Base-by-base conservation (phyloP, 2,797 vertebrate genomes). In the Notolabrus celidotus region DNA sequence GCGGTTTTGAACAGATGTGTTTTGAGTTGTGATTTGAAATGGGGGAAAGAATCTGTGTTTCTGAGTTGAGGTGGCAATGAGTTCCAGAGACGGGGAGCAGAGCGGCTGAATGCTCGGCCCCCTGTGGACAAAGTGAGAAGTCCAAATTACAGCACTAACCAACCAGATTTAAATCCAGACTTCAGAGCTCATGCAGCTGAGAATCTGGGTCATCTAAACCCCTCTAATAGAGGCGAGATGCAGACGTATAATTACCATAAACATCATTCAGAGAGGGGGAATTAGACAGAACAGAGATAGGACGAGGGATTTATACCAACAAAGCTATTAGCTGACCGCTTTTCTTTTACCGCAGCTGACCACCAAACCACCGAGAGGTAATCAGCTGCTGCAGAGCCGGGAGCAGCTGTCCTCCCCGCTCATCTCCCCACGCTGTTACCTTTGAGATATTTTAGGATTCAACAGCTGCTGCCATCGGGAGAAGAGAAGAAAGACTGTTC, bases 281-380 rank as follows among this genome's bases (percentile, higher is more conserved):
- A 23, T 7, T 25, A 59, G 19, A n/a, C 17, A 3, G 25, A 34
- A 20, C 49, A 1, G 1, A 31, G 58, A 75, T 49, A 6, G n/a
- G 36, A 27, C 55, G 31, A 33, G 59, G 71, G 72, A 67, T 58
- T 71, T 49, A n/a, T 9, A 14, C 36, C 61, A 72, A 47, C 68
- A 63, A 27, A 67, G 57, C 52, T 63, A 58, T 67, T 53, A 62
- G n/a, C 45, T 10, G 8, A 27, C 42, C 1, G 36, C 19, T 38
- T 41, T 14, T 23, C 27, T 50, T 1, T 36, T 25, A 4, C 10
- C 17, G 25, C 1, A 16, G 45, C 16, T 12, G 39, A 36, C 46
- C 19, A 7, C 2, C 47, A 15, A 27, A 5, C 53, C 15, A n/a
- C 31, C 31, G 23, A 36, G 1, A 19, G 2, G 5, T 34, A 7